Base-by-base conservation (phyloP, 2,888 invertebrate species). In the Thecocarcelia acutangulata region DNA sequence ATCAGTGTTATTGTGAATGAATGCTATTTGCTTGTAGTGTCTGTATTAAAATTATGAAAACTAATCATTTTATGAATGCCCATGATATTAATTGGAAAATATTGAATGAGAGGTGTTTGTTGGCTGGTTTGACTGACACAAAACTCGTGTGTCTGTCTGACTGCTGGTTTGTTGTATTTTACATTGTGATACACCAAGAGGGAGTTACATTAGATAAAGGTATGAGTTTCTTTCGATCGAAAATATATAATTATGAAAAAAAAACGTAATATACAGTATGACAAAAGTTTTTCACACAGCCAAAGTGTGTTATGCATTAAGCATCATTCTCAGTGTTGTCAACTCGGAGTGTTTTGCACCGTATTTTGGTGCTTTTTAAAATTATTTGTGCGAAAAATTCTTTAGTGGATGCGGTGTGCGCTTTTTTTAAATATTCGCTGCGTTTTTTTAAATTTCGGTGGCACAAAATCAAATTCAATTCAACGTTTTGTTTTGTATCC, bases 61-160 rank as follows among this genome's bases (percentile, higher is more conserved):
- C 74, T 82, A 78, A 82, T 82, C 66, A 61, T 50, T 61, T 82
- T 82, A 61, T 78, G 66, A 82, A 78, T 61, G 58, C 19, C 56
- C 64, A 70, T 70, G 70, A 72, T 75, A 28, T 68, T 78, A 82
- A 78, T 78, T 78, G 69, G 70, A 78, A 82, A 74, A 70, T 70
- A 73, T 73, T 59, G 58, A 52, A 59, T 52, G 19, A 54, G 46
- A 40, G 24, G 44, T 66, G 13, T 48, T 59, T 42, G 42, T 2
- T 24, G 42, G 50, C 9, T 21, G n/a, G 13, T 42, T 17, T 61
- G 17, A n/a, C 64, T n/a, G 13, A n/a, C 8, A 21, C 15, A 3
- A 21, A 13, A 15, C 12, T 5, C 5, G 15, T 13, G 12, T 9
- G 37, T 46, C 0, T n/a, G 17, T n/a, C 13, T 40, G 48, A 48